A percentile compares a stretch with the other conserved stretches of the same genome.
Evolutionary conservation across 1,140 invertebrate species (phyloP).

Genomic region (Antheraea mylitta): DNA sequence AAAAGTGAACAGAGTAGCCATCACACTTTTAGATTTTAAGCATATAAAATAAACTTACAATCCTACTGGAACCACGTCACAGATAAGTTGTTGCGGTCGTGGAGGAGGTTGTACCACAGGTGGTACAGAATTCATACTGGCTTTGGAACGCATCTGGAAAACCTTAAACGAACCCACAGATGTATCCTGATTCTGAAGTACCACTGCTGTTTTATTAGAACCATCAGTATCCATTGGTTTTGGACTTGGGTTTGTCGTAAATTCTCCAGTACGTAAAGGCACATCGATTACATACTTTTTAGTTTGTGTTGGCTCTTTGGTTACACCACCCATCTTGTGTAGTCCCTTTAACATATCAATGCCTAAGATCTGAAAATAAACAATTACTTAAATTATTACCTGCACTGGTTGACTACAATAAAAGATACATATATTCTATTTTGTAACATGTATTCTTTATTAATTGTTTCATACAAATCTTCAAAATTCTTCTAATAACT

Average conservation of each 20-base stretch:
- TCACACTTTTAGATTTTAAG: too few relatives aligned
- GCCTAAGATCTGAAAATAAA: constrained; percentile 42
- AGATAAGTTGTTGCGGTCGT: neutral
- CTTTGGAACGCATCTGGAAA: neutral
- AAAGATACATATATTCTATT: too few relatives aligned
- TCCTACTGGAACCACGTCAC: constrained; percentile 50
- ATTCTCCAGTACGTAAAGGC: neutral
- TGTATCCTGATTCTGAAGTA: constrained; percentile 1
- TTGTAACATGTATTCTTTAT: too few relatives aligned
- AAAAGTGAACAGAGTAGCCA: too few relatives aligned
- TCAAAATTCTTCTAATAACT: too few relatives aligned
- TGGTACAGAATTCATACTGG: neutral
- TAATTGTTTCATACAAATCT: too few relatives aligned
- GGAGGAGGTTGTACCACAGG: neutral
- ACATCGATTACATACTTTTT: neutral
- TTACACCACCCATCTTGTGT: constrained; percentile 16
- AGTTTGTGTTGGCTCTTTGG: neutral
- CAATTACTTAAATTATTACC: constrained; percentile 7
- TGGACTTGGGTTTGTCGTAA: neutral
- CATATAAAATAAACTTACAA: constrained; percentile 41
- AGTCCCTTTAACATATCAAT: constrained; percentile 42
- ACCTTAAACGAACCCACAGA: neutral
- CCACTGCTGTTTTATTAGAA: neutral
- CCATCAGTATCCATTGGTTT: neutral
- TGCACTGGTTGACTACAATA: neutral